A percentile compares a stretch with the other conserved stretches of the same genome.
phyloP scores from a whole-genome alignment of 2,113 vertebrate genomes.

The Callipepla squamata region DNA sequence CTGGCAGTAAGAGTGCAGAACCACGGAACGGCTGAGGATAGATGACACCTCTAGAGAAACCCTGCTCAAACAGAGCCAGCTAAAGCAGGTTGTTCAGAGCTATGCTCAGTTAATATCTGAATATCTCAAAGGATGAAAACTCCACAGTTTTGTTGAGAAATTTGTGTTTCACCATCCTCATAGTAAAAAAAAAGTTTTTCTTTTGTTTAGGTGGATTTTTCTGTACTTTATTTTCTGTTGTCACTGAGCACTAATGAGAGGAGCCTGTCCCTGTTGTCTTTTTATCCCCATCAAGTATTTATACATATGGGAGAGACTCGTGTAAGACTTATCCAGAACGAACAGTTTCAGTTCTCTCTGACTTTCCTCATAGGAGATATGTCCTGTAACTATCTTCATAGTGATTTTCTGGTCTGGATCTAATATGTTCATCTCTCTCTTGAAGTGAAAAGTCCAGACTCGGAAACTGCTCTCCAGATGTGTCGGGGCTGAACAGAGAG shows the following conservation, averaged over 20 bases:
- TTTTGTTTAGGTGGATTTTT: background rate
- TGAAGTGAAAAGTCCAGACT: background rate
- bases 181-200: background rate
- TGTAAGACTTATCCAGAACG: background rate
- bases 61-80: background rate
- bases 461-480: background rate
- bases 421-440: background rate
- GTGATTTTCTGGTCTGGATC: background rate
- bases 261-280: background rate
- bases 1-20: fast-evolving
- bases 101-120: background rate
- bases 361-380: background rate
- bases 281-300: background rate
- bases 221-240: background rate
- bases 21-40: background rate
- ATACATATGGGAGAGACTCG: fast-evolving
- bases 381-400: background rate
- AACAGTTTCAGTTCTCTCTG: background rate
- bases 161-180: background rate
- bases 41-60: background rate
- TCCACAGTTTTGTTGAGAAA: background rate
- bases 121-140: background rate
- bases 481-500: background rate
- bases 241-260: background rate
- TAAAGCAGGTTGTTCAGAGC: fast-evolving